These are phyloP conservation scores for Riparia riparia DNA, from an alignment of 2,113 vertebrate species.

Conservation along the genomic window DNA sequence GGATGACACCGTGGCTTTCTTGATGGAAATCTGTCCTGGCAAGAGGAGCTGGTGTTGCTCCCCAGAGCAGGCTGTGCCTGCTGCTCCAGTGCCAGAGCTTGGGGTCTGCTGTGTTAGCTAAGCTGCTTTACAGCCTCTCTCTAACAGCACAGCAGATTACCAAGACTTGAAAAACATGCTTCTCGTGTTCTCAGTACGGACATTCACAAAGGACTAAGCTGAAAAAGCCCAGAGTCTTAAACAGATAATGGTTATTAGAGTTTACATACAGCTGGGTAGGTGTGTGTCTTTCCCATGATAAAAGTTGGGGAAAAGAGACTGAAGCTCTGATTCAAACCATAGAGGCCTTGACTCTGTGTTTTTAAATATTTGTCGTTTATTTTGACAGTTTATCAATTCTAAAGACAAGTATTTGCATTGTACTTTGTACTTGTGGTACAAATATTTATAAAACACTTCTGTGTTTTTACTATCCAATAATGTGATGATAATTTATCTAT, in stretches of 20 bases:
- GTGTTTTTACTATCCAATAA: background rate
- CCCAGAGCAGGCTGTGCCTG: background rate
- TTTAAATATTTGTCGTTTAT: background rate
- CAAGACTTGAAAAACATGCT: background rate
- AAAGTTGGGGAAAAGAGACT: background rate
- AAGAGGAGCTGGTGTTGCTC: background rate
- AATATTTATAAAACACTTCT: background rate
- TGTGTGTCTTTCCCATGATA: background rate
- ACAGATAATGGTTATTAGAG: background rate
- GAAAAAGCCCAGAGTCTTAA: background rate
- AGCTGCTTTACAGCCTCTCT: background rate
- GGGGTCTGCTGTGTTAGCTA: background rate
- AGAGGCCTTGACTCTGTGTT: background rate
- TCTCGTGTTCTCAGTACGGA: background rate
- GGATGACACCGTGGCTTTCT: background rate
- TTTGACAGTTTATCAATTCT: background rate
- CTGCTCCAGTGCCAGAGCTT: background rate
- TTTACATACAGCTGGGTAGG: accelerated
- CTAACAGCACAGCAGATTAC: background rate
- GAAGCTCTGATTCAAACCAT: background rate
- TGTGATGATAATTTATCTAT: background rate
- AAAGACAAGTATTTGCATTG: background rate
- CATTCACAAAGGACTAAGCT: background rate
- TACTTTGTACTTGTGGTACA: background rate
- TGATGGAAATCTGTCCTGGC: background rate